Evolutionary conservation across 2,888 invertebrate species (phyloP).

Genomic region (Stomorhina lunata): DNA sequence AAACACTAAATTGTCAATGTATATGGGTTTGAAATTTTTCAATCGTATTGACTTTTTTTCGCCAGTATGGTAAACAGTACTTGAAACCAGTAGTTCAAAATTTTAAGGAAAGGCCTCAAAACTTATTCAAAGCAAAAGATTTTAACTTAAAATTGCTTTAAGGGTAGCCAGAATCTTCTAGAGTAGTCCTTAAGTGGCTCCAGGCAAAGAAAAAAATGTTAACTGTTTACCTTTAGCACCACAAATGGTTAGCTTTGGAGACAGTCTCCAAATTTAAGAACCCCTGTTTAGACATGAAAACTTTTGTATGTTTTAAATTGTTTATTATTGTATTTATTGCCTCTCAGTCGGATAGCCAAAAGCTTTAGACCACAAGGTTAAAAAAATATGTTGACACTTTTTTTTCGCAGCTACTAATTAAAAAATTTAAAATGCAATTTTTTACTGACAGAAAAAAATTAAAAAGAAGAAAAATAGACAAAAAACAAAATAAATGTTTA

Average conservation of each 20-base stretch:
- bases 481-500: slow-evolving; percentile 40
- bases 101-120: too few species aligned
- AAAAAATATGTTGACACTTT: slow-evolving; percentile 62
- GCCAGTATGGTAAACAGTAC: slow-evolving; percentile 6
- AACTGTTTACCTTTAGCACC: too few species aligned
- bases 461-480: too few species aligned
- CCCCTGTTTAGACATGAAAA: neutral
- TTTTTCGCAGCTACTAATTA: slow-evolving; percentile 51
- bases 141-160: too few species aligned
- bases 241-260: too few species aligned
- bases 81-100: too few species aligned
- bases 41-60: slow-evolving; percentile 15
- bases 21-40: neutral
- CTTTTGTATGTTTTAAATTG: neutral
- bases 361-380: slow-evolving; percentile 55
- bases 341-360: neutral
- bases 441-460: slow-evolving; percentile 3
- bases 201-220: too few species aligned
- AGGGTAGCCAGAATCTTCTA: too few species aligned
- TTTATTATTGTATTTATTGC: slow-evolving; percentile 40
- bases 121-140: too few species aligned
- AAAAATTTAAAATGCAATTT: slow-evolving; percentile 45
- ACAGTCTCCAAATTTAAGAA: too few species aligned
- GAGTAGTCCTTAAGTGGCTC: too few species aligned
- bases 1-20: slow-evolving; percentile 24